These are phyloP conservation scores for Capitulum mitella DNA, from an alignment of 2,888 invertebrate genomes.

Conservation along the genomic window DNA sequence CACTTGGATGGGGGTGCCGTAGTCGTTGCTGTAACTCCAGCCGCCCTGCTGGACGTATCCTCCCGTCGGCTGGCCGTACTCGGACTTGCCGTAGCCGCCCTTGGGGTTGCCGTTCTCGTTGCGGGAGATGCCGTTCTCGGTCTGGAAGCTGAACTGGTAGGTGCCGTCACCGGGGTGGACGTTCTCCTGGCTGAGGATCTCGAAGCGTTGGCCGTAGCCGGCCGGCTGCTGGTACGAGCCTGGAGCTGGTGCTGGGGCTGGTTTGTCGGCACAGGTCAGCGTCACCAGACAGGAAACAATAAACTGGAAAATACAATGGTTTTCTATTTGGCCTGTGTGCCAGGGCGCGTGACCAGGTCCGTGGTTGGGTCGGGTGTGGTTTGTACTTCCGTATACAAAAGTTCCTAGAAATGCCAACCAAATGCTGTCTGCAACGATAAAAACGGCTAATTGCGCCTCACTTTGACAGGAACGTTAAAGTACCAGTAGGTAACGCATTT, in stretches of 20 bases:
- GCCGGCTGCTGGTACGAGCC: not conserved
- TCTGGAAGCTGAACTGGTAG: conserved; percentile 3
- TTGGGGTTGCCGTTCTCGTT: conserved; percentile 7
- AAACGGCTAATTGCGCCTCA: too few relatives aligned
- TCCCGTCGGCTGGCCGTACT: conserved; percentile 3
- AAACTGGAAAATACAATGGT: not conserved
- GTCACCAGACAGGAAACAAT: not conserved
- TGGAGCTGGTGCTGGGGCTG: not conserved
- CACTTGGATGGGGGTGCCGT: conserved; percentile 1
- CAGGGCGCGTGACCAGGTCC: too few relatives aligned
- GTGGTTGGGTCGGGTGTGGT: too few relatives aligned
- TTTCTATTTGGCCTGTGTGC: too few relatives aligned
- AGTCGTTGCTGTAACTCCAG: conserved; percentile 15
- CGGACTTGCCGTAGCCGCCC: not conserved
- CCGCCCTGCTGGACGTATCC: conserved; percentile 9
- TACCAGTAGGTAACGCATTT: too few relatives aligned
- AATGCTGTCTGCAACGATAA: too few relatives aligned
- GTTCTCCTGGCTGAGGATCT: conserved; percentile 3
- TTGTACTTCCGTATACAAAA: too few relatives aligned
- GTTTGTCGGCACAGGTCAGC: not conserved
- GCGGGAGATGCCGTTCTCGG: conserved; percentile 6
- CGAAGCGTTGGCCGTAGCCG: not conserved
- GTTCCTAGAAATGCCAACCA: too few relatives aligned
- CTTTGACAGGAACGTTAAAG: too few relatives aligned
- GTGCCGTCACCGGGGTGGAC: conserved; percentile 19